A percentile compares a stretch with the other conserved stretches of the same genome.
Evolutionary conservation across 2,113 vertebrate genomes (phyloP).

Genomic region (Periophthalmodon schlosseri): DNA sequence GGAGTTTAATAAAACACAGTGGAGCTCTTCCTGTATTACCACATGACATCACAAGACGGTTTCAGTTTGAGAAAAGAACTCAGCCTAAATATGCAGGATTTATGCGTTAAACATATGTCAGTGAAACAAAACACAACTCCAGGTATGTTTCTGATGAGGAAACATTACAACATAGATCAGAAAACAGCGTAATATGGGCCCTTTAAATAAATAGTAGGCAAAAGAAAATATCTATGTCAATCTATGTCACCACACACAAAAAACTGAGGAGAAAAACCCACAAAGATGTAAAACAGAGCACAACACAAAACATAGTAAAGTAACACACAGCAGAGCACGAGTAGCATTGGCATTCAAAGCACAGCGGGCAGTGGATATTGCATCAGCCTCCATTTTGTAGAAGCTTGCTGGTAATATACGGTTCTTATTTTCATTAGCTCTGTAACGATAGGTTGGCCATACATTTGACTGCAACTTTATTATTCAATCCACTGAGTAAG

Average conservation of each 20-base stretch:
- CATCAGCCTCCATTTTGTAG: constrained; percentile 62
- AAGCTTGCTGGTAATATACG: constrained; percentile 25
- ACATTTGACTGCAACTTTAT: constrained; percentile 30
- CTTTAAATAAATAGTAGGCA: background rate
- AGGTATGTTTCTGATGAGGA: no score
- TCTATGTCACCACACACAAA: constrained; percentile 38
- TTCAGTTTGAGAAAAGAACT: no score
- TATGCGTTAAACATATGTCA: no score
- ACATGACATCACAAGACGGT: no score
- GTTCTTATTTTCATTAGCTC: constrained; percentile 15
- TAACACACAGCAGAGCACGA: constrained; percentile 43
- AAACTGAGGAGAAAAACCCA: constrained; percentile 12
- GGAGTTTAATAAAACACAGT: no score
- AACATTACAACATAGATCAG: no score
- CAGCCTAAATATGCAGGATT: no score
- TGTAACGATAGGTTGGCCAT: constrained; percentile 14
- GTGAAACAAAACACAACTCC: no score
- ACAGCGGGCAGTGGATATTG: constrained; percentile 64
- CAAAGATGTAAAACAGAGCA: constrained; percentile 21
- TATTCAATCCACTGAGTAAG: constrained; percentile 39
- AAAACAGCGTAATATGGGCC: no score
- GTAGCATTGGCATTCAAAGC: constrained; percentile 57
- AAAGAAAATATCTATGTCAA: constrained; percentile 2
- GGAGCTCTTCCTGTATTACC: no score
- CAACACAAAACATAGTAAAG: constrained; percentile 35